Evolutionary conservation across 2,888 invertebrate species (phyloP).

Genomic region (Adineta ricciae): DNA sequence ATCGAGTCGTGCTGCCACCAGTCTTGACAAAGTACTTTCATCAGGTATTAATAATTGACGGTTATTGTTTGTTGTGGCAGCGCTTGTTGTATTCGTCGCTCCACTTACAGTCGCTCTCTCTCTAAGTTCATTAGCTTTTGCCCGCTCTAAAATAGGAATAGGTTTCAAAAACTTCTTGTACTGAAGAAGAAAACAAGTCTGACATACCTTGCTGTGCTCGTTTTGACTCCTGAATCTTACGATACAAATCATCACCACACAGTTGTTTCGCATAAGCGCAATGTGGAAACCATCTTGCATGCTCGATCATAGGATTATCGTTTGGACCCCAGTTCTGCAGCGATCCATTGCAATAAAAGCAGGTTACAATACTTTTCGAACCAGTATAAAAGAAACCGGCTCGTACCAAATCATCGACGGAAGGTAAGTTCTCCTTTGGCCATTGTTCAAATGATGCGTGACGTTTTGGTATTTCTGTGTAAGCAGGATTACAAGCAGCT

Average conservation of each 20-base stretch:
- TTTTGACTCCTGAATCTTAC: not conserved
- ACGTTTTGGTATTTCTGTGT: not conserved
- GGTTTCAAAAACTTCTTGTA: too few relatives aligned
- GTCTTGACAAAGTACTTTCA: not conserved
- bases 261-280: not conserved
- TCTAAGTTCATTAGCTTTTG: too few relatives aligned
- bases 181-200: too few relatives aligned
- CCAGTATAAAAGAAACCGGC: not conserved
- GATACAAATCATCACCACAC: not conserved
- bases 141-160: too few relatives aligned
- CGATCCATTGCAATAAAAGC: not conserved
- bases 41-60: not conserved
- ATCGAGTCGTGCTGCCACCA: not conserved
- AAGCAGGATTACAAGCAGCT: not conserved
- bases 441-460: not conserved
- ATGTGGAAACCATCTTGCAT: not conserved
- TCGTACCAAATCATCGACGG: not conserved
- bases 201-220: too few relatives aligned
- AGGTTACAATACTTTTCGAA: not conserved
- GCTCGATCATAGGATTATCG: not conserved
- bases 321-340: not conserved
- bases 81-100: too few relatives aligned
- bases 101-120: too few relatives aligned
- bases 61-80: not conserved
- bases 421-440: not conserved